phyloP scores from a whole-genome alignment of 1,140 invertebrate genomes.

The Popillia japonica region DNA sequence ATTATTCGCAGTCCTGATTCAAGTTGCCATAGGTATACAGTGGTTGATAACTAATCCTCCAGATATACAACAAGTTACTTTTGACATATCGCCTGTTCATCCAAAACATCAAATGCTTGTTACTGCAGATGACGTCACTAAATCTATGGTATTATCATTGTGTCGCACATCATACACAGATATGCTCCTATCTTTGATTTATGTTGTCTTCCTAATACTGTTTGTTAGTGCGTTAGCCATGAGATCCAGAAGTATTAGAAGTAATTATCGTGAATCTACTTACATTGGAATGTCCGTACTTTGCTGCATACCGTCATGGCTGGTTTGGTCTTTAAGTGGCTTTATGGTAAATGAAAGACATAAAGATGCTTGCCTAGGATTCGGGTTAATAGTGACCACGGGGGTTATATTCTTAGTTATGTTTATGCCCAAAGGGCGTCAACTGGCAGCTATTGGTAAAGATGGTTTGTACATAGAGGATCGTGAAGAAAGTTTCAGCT shows the following conservation, averaged over 20 bases:
- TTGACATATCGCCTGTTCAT: slow-evolving; percentile 51
- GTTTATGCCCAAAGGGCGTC: slow-evolving; percentile 94
- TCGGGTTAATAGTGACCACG: slow-evolving; percentile 83
- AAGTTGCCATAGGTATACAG: slow-evolving; percentile 87
- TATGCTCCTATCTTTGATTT: slow-evolving; percentile 80
- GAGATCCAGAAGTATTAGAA: slow-evolving; percentile 85
- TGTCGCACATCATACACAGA: slow-evolving; percentile 74
- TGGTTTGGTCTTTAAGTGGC: slow-evolving; percentile 81
- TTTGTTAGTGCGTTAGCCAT: slow-evolving; percentile 86
- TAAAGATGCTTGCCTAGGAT: slow-evolving; percentile 87
- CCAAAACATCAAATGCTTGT: slow-evolving; percentile 58
- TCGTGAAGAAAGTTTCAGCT: slow-evolving; percentile 78
- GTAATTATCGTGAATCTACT: slow-evolving; percentile 89
- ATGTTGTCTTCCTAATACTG: slow-evolving; percentile 83
- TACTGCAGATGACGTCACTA: slow-evolving; percentile 59
- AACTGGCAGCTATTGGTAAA: slow-evolving; percentile 87
- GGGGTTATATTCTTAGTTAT: slow-evolving; percentile 87
- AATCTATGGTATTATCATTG: slow-evolving; percentile 59
- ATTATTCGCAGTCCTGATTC: slow-evolving; percentile 88
- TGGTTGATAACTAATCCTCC: slow-evolving; percentile 83
- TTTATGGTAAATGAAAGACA: slow-evolving; percentile 78
- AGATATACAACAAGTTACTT: slow-evolving; percentile 64
- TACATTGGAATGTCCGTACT: slow-evolving; percentile 89
- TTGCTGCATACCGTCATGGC: slow-evolving; percentile 85
- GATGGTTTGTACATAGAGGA: slow-evolving; percentile 80